Evolutionary conservation across 2,113 vertebrate species (phyloP), one percentile per base, ranked within the genome.

Genomic region (Cyphotilapia sp.): DNA sequence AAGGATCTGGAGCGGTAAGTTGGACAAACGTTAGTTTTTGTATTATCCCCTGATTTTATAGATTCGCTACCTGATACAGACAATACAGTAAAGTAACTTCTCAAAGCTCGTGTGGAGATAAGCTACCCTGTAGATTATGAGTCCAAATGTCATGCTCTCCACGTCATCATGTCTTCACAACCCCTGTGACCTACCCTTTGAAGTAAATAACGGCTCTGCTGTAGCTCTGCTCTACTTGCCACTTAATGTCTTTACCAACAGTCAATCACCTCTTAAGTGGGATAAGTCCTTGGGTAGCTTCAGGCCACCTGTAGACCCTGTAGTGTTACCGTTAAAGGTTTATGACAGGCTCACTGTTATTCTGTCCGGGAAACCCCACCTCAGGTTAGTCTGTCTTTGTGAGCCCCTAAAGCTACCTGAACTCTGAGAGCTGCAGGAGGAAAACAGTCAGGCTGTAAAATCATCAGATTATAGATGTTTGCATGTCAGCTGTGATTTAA

Each of bases 1-100:
- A 95, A 96, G 92, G 97, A 97, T 90, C 93, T 96, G 59, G 93
- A 93, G 84, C 96, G 97, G 97, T 98, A 88, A 95, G 95, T 84
- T 56, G 2, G 40, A 49, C 27, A 51, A 49, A 51, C 7, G 11
- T 78, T 49, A 49, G 27, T 51, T 31, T 29, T 78, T 78, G 7
- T 45, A 12, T 49, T 47, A 49, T 19, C 14, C 42, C 40, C 24
- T 76, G 24, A 12, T 49, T 49, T 76, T 76, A 49, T 49, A 49
- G 4, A 31, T 31, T 12, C 2, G 2, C 74, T 17, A 31, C 4
- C 71, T 49, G 5, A 19, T 31, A 78, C 42, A 76, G 71, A 29
- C 42, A 29, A 19, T 27, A 29, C 69, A 74, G 14, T 47, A 42
- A 47, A 16, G 14, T 27, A 29, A 29, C n/a, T 74, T 45, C 40